These are phyloP conservation scores for Ephydatia muelleri DNA, from an alignment of 37 sponge, comb jelly and placozoan species.

Conservation along the genomic window DNA sequence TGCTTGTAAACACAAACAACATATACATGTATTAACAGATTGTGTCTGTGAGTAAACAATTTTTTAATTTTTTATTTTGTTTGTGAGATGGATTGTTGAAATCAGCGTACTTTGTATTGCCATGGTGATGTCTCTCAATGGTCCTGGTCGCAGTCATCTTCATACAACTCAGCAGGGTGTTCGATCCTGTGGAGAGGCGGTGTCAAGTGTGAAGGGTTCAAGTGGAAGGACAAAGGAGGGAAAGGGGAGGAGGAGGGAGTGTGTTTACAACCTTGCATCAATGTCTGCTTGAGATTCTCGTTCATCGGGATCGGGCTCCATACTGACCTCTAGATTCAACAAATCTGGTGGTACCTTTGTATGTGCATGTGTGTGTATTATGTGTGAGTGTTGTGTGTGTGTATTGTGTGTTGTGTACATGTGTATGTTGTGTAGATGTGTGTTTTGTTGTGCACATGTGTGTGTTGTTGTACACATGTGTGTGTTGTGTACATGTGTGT, in stretches of 20 bases:
- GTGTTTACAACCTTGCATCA: conserved; percentile 42
- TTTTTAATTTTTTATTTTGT: too few species aligned
- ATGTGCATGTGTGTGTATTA: background rate
- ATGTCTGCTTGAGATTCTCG: conserved; percentile 39
- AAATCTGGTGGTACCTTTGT: conserved; percentile 78
- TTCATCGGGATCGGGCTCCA: conserved; percentile 62
- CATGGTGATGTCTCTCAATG: background rate
- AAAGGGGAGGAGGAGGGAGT: background rate
- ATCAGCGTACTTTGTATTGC: background rate
- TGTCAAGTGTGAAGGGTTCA: too few species aligned
- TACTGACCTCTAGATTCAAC: conserved; percentile 70
- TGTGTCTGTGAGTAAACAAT: background rate
- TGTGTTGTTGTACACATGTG: background rate
- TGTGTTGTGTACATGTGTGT: background rate
- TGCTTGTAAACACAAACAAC: background rate
- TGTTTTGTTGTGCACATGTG: background rate
- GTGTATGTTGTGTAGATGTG: background rate
- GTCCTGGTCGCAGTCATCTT: conserved; percentile 23
- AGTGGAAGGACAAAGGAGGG: background rate
- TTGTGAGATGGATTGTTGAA: background rate
- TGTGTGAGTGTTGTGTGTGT: background rate
- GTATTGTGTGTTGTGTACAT: background rate
- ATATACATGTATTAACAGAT: background rate
- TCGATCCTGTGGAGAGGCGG: conserved; percentile 46
- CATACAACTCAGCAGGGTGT: conserved; percentile 68